Percentiles rank a stretch among this genome's conserved stretches.
phyloP scores from a whole-genome alignment of 2,888 invertebrate species.

The Scrobipalpa atriplicella region DNA sequence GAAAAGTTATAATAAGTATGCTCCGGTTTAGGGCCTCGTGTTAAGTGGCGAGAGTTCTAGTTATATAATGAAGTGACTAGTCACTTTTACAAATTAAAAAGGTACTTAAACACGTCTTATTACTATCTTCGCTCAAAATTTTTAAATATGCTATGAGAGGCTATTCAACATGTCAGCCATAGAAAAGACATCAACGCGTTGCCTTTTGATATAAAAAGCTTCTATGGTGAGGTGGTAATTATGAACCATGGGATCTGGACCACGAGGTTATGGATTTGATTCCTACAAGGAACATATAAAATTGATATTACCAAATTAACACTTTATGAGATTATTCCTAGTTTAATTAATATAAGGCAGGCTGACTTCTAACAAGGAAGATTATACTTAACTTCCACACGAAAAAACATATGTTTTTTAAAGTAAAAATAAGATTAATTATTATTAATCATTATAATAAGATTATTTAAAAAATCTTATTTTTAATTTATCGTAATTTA shows the following conservation, averaged over 20 bases:
- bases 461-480: no score
- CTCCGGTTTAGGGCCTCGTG: constrained; percentile 10
- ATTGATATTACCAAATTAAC: no score
- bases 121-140: background rate
- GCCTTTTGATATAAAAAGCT: background rate
- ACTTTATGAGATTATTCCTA: no score
- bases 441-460: no score
- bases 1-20: constrained; percentile 3
- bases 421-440: no score
- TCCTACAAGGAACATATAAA: background rate
- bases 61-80: background rate
- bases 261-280: background rate
- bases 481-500: no score
- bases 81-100: background rate
- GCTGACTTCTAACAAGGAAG: no score
- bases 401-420: no score
- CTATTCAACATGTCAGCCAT: background rate
- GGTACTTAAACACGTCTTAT: background rate
- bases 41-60: constrained; percentile 28
- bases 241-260: no score
- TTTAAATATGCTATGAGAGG: background rate
- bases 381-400: no score
- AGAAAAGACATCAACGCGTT: constrained; percentile 16
- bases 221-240: no score
- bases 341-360: no score